These are phyloP conservation scores for Sylvicapra grimmia DNA, from an alignment of 2,113 vertebrate genomes.

Conservation along the genomic window DNA sequence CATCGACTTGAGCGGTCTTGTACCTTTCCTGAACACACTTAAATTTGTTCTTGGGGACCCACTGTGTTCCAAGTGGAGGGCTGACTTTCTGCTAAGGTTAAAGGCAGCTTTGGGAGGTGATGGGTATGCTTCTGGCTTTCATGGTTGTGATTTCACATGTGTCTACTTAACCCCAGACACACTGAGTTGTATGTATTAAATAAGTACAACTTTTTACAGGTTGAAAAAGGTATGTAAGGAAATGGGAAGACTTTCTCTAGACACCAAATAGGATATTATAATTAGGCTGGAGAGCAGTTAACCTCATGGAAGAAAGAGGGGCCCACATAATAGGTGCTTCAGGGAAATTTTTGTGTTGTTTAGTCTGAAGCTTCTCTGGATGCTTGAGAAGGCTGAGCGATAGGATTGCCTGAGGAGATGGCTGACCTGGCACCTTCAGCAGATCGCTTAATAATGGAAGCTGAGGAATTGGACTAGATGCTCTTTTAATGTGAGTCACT, in stretches of 20 bases:
- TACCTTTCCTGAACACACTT: not conserved
- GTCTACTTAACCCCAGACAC: not conserved
- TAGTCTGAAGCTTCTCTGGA: not conserved
- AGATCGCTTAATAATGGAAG: not conserved
- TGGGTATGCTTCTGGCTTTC: not conserved
- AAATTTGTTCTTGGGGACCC: not conserved
- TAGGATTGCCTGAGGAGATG: not conserved
- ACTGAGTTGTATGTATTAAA: not conserved
- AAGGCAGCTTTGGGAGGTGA: not conserved
- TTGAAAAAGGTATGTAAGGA: not conserved
- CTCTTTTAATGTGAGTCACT: not conserved
- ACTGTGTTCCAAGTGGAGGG: not conserved
- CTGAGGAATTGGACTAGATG: not conserved
- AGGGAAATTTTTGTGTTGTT: not conserved
- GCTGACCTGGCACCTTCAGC: not conserved
- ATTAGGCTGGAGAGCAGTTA: not conserved
- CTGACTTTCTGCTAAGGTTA: not conserved
- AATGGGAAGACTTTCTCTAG: not conserved
- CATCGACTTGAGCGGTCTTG: not conserved
- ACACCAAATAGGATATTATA: not conserved
- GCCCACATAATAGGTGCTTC: not conserved
- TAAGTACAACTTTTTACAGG: not conserved
- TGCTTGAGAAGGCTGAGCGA: accelerated
- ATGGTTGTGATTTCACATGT: not conserved
- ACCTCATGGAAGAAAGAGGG: not conserved